phyloP scores from a whole-genome alignment of 2,797 vertebrate species.

The Thunnus albacares region DNA sequence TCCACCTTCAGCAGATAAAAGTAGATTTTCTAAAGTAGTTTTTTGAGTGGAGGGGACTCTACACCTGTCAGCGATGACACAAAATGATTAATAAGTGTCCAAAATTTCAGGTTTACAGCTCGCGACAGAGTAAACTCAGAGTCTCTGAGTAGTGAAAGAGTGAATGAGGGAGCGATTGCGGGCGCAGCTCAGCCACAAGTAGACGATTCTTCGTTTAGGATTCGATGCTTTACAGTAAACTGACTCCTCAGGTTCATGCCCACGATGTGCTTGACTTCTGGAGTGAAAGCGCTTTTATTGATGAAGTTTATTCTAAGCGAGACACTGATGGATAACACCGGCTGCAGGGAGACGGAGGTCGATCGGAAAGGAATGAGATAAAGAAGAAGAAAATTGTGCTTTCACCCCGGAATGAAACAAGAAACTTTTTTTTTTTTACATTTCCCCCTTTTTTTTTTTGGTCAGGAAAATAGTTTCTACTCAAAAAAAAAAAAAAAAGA shows the following conservation, averaged over 20 bases:
- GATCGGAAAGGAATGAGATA: conserved; percentile 42
- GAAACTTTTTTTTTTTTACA: conserved; percentile 22
- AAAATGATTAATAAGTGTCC: too few species aligned
- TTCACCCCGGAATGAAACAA: conserved; percentile 21
- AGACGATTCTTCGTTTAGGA: too few species aligned
- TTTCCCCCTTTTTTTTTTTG: conserved; percentile 3
- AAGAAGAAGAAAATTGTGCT: conserved; percentile 9
- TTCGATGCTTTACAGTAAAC: background rate
- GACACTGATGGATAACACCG: conserved; percentile 56
- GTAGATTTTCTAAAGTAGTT: too few species aligned
- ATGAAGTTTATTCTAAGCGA: conserved; percentile 50
- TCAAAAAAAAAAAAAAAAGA: conserved; percentile 2
- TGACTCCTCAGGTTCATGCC: background rate
- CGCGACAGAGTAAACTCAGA: too few species aligned
- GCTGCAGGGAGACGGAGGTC: conserved; percentile 6
- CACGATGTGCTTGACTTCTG: background rate
- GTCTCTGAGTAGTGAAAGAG: too few species aligned
- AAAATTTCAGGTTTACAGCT: too few species aligned
- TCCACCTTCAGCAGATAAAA: too few species aligned
- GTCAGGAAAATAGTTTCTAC: conserved; percentile 42
- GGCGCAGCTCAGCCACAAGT: too few species aligned
- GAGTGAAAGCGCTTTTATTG: conserved; percentile 28
- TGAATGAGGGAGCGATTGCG: too few species aligned
- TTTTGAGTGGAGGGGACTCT: too few species aligned
- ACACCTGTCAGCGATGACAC: too few species aligned